These are phyloP conservation scores for Corythaixoides concolor DNA, from an alignment of 2,113 vertebrate species.

Conservation along the genomic window DNA sequence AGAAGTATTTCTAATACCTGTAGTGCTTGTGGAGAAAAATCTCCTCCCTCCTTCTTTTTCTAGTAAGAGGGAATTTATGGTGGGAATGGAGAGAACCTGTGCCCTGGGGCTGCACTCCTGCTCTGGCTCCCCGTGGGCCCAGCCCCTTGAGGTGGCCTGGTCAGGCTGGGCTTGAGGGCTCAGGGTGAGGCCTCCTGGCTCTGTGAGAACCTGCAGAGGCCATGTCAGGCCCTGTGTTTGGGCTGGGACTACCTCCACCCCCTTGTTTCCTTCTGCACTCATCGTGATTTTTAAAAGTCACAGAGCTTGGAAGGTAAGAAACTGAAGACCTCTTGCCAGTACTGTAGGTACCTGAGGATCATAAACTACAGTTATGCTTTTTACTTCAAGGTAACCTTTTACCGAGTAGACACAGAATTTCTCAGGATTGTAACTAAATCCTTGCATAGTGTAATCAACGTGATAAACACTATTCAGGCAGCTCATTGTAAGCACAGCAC, in stretches of 20 bases:
- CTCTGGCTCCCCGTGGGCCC: too few species aligned
- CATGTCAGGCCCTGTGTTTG: too few species aligned
- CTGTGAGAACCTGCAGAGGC: too few species aligned
- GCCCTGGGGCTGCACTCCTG: too few species aligned
- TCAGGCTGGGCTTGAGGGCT: too few species aligned
- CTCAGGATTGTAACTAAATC: background rate
- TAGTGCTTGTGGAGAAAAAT: background rate
- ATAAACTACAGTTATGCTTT: accelerated
- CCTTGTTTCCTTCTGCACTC: background rate
- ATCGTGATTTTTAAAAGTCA: background rate
- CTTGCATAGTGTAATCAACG: background rate
- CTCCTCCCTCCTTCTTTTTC: background rate
- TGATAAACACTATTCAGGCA: background rate
- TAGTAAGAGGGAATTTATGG: background rate
- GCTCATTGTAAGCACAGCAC: background rate
- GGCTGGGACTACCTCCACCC: accelerated
- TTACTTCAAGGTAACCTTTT: background rate
- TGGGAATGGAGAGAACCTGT: background rate
- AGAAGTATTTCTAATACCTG: background rate
- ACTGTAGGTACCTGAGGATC: background rate
- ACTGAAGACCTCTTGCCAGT: background rate
- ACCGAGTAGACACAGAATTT: background rate
- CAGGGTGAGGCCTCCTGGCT: too few species aligned
- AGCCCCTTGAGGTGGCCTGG: too few species aligned
- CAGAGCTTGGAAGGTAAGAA: background rate